Evolutionary conservation across 2,888 invertebrate genomes (phyloP), one percentile per base, ranked within the genome.

Genomic region (Subacronicta megacephala): DNA sequence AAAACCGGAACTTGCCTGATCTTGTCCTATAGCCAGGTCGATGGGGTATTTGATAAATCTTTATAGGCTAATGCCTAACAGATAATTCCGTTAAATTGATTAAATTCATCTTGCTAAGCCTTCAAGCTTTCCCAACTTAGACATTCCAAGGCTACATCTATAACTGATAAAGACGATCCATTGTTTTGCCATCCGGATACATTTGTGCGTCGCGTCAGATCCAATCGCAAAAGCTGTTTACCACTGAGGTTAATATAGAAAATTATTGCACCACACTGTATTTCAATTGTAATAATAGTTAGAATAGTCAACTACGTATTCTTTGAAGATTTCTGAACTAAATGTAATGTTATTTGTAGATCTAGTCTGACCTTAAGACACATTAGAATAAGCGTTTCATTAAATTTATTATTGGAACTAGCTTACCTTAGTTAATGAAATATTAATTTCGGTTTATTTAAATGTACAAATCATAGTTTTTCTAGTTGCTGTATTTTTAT

Each of bases 241-340:
- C 33, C 17, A 1, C 18, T 35, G 40, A 45, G 58, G n/a, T 42
- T 31, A 60, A 31, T 52, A 17, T 12, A n/a, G 12, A 12, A 29
- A 9, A 16, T 31, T 26, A 33, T 18, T 43, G 12, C 9, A 49
- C 16, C 12, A 1, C 31, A 40, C 7, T 31, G 7, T 0, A 6
- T 52, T 40, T 18, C 45, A 37, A 45, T 49, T 23, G 15, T 6
- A 23, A 42, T 57, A 56, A 29, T 51, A 10, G 3, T 13, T 38
- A 0, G 18, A 44, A 15, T 4, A 33, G 29, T 17, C 17, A 12
- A 7, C 2, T 29, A 12, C n/a, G 44, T 3, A 20, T 20, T 26
- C 0, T 33, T 23, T 38, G 23, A 10, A 44, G 7, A 40, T 52
- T 46, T 10, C n/a, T 3, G 13, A 7, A 18, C 18, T 2, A 18